Evolutionary conservation across 2,888 invertebrate genomes (phyloP), one percentile per base, ranked within the genome.

Genomic region (Scotopteryx bipunctaria): DNA sequence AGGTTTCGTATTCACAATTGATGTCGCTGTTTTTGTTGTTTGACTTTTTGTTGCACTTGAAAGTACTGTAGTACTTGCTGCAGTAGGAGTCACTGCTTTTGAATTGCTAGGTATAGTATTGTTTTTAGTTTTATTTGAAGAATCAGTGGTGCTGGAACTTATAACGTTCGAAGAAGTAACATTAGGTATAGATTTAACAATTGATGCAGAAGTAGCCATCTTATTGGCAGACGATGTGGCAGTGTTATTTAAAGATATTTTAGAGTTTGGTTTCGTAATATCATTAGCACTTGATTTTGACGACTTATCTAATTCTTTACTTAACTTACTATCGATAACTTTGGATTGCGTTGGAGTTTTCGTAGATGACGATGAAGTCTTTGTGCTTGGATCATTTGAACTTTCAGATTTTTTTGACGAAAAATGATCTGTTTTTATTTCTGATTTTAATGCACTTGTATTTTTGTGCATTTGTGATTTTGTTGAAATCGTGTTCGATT

Each of bases 381-480:
- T 59, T 29, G 55, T 51, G 42, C 51, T 50, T 31, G 44, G 35
- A 14, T 57, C 59, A 41, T 46, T 38, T 36, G 37, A 23, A 14
- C 5, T n/a, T 38, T 57, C 38, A 3, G 36, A 8, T 1, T 13
- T 46, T 42, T 52, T 37, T 8, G 15, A 11, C 8, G 31, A 13
- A n/a, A 5, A 8, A 2, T 17, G 11, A 16, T 16, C 17, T 5
- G 9, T 43, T 14, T 33, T 55, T 13, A 46, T 11, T 36, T 59
- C 58, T 14, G 38, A 19, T 48, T 66, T 63, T 14, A 45, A 40
- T 68, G 66, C 4, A 36, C 52, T 48, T 23, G 70, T 49, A 43
- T 67, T 70, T 58, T 76, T 79, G 69, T 82, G 79, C 40, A 75
- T 75, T 56, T 81, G 59, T 55, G 74, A 71, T 63, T 75, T 83